Evolutionary conservation across 2,113 vertebrate species (phyloP).

Genomic region (Chloropsis cyanopogon): DNA sequence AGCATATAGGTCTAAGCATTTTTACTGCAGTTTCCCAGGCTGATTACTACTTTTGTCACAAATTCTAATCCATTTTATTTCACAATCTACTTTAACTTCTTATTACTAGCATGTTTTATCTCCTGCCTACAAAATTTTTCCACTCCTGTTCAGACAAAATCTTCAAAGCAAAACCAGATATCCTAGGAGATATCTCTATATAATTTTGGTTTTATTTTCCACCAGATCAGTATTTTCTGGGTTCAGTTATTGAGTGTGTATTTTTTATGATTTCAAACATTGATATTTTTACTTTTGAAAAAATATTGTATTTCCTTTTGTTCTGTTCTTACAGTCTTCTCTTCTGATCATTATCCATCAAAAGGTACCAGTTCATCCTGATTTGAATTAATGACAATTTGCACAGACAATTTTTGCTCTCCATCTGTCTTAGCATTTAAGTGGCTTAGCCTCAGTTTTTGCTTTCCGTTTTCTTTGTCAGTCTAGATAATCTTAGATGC

Average conservation of each 20-base stretch:
- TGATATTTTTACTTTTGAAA: constrained; percentile 9
- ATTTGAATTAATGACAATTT: background rate
- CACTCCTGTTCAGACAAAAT: background rate
- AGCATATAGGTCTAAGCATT: background rate
- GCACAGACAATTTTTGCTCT: background rate
- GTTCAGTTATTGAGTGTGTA: background rate
- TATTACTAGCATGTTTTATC: background rate
- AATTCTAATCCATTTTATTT: background rate
- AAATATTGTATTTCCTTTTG: constrained; percentile 7
- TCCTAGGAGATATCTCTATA: background rate
- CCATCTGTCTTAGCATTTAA: background rate
- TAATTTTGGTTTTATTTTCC: background rate
- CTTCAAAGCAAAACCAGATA: background rate
- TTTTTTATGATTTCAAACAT: constrained; percentile 2
- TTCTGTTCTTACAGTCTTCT: background rate
- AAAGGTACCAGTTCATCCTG: background rate
- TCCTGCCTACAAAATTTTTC: background rate
- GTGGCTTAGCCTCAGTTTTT: background rate
- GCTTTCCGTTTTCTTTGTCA: background rate
- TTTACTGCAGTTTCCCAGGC: background rate
- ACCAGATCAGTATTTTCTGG: background rate
- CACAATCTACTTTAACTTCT: background rate
- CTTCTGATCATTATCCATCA: background rate
- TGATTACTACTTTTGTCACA: background rate
- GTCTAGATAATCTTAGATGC: background rate